A percentile compares a stretch with the other conserved stretches of the same genome.
These are phyloP conservation scores for Columbina picui DNA, from an alignment of 2,113 vertebrate species.

Conservation along the genomic window DNA sequence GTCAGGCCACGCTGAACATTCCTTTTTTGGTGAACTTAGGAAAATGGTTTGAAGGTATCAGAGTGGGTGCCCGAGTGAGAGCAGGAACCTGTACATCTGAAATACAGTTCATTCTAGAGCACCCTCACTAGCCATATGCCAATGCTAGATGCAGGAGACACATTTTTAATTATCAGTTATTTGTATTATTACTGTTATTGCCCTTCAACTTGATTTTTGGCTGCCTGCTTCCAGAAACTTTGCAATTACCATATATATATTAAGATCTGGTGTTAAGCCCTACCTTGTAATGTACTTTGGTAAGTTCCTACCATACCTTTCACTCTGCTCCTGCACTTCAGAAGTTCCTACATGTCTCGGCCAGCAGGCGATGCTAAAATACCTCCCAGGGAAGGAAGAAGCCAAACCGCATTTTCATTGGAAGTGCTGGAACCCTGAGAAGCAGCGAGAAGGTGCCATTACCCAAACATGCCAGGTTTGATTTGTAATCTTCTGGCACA, in stretches of 20 bases:
- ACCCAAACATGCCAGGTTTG: rapidly evolving
- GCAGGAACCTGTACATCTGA: neutral
- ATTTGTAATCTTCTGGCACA: neutral
- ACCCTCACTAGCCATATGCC: rapidly evolving
- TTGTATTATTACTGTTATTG: neutral
- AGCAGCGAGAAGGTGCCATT: neutral
- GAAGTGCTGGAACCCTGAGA: neutral
- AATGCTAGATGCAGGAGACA: neutral
- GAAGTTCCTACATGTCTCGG: neutral
- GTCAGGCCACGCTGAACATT: neutral
- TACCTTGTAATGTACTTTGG: neutral
- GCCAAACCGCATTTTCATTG: neutral
- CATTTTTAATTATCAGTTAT: neutral
- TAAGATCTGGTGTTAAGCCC: neutral
- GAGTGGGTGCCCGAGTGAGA: rapidly evolving
- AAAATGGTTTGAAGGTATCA: neutral
- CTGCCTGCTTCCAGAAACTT: neutral
- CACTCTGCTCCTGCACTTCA: neutral
- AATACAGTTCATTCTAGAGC: neutral
- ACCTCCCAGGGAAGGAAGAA: neutral
- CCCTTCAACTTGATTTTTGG: neutral
- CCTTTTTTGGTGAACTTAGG: neutral
- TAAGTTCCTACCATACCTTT: neutral
- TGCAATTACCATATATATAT: neutral
- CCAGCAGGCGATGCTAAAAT: neutral